Base-by-base conservation (phyloP, 2,888 invertebrate genomes). In the Galerucella nymphaeae region DNA sequence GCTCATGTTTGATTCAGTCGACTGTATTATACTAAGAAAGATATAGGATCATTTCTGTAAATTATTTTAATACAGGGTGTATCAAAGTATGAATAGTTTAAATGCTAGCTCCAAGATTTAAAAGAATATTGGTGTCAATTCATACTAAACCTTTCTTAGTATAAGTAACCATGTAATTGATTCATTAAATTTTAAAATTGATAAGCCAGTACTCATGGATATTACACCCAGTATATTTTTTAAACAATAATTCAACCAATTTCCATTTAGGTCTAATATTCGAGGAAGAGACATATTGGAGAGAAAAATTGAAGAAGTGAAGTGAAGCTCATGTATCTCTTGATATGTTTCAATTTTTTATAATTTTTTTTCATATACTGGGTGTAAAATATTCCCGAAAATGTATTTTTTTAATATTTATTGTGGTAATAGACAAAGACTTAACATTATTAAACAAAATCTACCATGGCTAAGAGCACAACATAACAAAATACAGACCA, bases 401-500 rank as follows among this genome's bases (percentile, higher is more conserved):
- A 11, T 30, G 30, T 30, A 30, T 6, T 61, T 16, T 30, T 6
- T 23, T 14, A 4, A 8, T 58, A 16, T 2, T 62, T 62, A 4
- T 62, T 62, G 11, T 62, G 16, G 38, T 41, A 42, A 62, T 59
- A 59, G 42, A n/a, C 18, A 18, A 41, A 41, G 38, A 45, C 18
- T 38, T 5, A 42, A 42, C 30, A 16, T n/a, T 41, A 38, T 38
- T 41, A 9, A 42, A 62, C 20, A 42, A 62, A 42, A 42, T 59
- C 42, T 62, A 62, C 18, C 41, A 62, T 11, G 8, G n/a, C 42
- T 62, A 62, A 16, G 18, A 62, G 53, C 16, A 59, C 38, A 38
- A 59, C 42, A 18, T 62, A 62, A 41, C 38, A 42, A 62, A 61
- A 59, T 42, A 16, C 11, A 13, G 61, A 62, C 42, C 61, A 62